Conservation (phyloP, 2,797 vertebrate genomes). For the Acipenser oxyrinchus region DNA sequence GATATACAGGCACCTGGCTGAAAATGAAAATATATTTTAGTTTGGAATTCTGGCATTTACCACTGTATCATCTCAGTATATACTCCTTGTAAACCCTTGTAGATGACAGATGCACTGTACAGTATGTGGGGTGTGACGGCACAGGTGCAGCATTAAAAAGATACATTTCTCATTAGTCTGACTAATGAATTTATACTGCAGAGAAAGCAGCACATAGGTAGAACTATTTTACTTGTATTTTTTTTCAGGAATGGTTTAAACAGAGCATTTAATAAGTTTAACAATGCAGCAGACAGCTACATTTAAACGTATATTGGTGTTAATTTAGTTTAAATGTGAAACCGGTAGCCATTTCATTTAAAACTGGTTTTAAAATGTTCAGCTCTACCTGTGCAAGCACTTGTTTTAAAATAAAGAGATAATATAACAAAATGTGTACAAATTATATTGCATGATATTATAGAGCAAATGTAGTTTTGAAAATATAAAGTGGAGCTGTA, state of each 20-base stretch:
- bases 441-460: neutral
- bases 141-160: too few species aligned
- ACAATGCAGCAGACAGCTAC: constrained; percentile 17
- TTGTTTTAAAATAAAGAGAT: constrained; percentile 32
- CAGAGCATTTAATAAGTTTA: too few species aligned
- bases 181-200: too few species aligned
- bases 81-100: constrained; percentile 21
- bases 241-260: too few species aligned
- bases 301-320: constrained; percentile 32
- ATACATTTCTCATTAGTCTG: too few species aligned
- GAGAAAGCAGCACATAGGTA: too few species aligned
- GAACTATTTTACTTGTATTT: too few species aligned
- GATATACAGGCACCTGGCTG: too few species aligned
- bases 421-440: neutral
- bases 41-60: constrained; percentile 20
- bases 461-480: constrained; percentile 1
- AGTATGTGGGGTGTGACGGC: too few species aligned
- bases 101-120: neutral
- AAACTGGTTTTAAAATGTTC: constrained; percentile 20
- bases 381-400: constrained; percentile 49
- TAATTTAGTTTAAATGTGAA: constrained; percentile 19
- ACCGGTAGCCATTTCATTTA: constrained; percentile 15
- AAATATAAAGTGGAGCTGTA: constrained; percentile 4
- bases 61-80: constrained; percentile 21
- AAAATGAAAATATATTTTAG: neutral